Conservation (phyloP, 2,888 invertebrate genomes). For the Papilio protenor region DNA sequence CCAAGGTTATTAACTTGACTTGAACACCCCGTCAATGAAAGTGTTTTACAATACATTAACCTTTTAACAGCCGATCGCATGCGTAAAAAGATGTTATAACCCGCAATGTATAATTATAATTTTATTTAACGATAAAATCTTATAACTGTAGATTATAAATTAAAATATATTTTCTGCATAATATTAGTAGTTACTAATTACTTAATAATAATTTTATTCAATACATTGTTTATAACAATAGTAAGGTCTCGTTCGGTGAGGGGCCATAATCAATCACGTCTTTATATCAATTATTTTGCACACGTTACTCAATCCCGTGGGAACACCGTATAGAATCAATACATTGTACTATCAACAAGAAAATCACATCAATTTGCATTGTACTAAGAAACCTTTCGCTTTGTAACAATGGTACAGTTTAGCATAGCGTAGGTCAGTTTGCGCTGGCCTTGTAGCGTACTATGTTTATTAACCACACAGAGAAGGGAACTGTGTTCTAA, state of each 20-base stretch:
- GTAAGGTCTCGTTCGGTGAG: neutral
- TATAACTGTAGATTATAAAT: neutral
- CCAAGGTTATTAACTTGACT: neutral
- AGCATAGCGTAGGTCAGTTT: conserved; percentile 1
- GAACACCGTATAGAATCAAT: conserved; percentile 7
- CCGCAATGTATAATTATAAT: conserved; percentile 16
- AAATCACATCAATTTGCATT: conserved; percentile 21
- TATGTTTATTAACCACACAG: neutral
- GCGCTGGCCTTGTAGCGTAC: neutral
- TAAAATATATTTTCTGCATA: neutral
- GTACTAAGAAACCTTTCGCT: conserved; percentile 11
- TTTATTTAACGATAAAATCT: neutral
- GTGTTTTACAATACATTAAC: conserved; percentile 10
- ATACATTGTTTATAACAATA: neutral
- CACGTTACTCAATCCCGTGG: conserved; percentile 18
- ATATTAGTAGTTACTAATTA: neutral
- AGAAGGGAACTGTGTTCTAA: neutral
- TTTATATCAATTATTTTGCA: neutral
- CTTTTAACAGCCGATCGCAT: neutral
- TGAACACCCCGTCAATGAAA: neutral
- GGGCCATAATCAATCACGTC: neutral
- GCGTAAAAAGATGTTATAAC: neutral
- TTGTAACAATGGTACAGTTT: conserved; percentile 17
- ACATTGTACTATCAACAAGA: conserved; percentile 3
- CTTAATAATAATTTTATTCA: neutral